These are phyloP conservation scores for Phenganax marumi DNA, from an alignment of 92 coral and sea anemone genomes.

Conservation along the genomic window DNA sequence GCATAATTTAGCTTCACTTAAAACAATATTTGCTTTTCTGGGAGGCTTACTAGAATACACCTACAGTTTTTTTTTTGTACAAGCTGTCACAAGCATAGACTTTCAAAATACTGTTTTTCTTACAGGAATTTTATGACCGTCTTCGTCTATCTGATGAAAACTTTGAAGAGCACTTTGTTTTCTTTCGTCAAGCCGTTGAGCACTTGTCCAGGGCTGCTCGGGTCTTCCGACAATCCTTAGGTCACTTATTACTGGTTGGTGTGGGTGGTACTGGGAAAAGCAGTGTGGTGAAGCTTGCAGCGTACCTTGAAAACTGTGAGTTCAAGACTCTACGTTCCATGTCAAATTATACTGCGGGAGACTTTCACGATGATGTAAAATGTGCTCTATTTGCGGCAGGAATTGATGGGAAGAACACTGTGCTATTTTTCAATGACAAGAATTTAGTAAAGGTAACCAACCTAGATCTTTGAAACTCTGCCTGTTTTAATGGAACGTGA, in stretches of 20 bases:
- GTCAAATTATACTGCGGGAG: constrained; percentile 66
- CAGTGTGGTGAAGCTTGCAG: constrained; percentile 88
- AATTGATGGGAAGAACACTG: constrained; percentile 74
- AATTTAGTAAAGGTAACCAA: constrained; percentile 75
- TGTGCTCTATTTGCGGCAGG: constrained; percentile 73
- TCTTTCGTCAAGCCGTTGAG: constrained; percentile 89
- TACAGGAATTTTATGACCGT: constrained; percentile 82
- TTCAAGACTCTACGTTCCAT: constrained; percentile 75
- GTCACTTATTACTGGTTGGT: constrained; percentile 91
- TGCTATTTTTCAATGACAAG: constrained; percentile 69
- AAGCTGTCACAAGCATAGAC: too few relatives aligned
- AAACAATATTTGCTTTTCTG: background rate
- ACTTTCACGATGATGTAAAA: constrained; percentile 89
- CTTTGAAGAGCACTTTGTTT: constrained; percentile 91
- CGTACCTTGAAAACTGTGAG: constrained; percentile 74
- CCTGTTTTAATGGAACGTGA: background rate
- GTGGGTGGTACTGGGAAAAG: constrained; percentile 95
- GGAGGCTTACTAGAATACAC: background rate
- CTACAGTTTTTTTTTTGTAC: background rate
- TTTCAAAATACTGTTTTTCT: background rate
- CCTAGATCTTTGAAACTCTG: background rate
- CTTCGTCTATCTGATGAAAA: constrained; percentile 78
- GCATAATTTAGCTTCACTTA: too few relatives aligned
- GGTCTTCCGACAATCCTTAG: constrained; percentile 92
- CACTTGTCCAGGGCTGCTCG: constrained; percentile 98